Conservation (phyloP, 1,140 invertebrate genomes). For the Protaetia brevitarsis region DNA sequence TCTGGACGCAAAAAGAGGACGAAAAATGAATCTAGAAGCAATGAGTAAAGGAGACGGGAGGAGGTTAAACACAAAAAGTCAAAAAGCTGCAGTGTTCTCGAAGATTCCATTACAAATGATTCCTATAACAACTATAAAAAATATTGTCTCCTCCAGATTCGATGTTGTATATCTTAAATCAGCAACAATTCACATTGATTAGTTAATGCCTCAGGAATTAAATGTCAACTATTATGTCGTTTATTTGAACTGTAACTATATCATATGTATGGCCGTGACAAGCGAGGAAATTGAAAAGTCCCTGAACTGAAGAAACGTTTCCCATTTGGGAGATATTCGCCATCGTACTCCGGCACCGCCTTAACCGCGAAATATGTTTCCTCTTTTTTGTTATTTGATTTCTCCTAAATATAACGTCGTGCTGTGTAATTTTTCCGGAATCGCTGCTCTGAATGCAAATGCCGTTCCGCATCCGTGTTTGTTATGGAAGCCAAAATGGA, state of each 20-base stretch:
- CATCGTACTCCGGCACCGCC: not conserved
- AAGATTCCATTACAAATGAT: too few species aligned
- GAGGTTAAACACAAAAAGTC: too few species aligned
- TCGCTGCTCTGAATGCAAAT: not conserved
- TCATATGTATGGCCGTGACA: not conserved
- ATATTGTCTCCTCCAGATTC: not conserved
- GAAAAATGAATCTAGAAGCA: too few species aligned
- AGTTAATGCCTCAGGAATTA: not conserved
- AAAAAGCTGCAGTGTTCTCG: too few species aligned
- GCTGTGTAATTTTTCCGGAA: not conserved
- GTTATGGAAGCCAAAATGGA: not conserved
- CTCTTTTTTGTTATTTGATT: slow-evolving; percentile 11
- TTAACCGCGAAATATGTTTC: not conserved
- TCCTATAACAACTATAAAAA: too few species aligned
- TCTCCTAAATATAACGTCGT: slow-evolving; percentile 2
- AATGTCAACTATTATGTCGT: not conserved
- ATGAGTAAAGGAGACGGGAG: too few species aligned
- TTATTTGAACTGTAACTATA: not conserved
- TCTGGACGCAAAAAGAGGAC: too few species aligned
- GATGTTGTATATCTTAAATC: not conserved
- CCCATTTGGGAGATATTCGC: not conserved
- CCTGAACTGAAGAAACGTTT: slow-evolving; percentile 10
- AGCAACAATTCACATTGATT: not conserved
- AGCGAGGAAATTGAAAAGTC: slow-evolving; percentile 11
- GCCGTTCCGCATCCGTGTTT: not conserved